phyloP scores from a whole-genome alignment of 2,113 vertebrate species.

The Parotia lawesii region DNA sequence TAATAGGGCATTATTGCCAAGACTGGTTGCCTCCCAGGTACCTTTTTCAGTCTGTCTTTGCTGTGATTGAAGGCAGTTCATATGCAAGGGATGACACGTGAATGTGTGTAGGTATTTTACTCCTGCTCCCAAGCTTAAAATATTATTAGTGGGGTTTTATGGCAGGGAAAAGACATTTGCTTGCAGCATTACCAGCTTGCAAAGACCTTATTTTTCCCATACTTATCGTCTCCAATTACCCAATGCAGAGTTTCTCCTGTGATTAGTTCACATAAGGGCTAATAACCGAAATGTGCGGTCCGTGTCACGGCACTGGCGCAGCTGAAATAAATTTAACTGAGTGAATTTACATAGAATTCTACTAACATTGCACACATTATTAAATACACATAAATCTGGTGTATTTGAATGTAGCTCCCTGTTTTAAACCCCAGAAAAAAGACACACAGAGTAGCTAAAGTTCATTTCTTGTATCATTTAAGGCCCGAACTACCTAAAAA shows the following conservation, averaged over 20 bases:
- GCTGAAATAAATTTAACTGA: conserved; percentile 26
- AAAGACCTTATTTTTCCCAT: conserved; percentile 11
- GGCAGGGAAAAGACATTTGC: conserved; percentile 14
- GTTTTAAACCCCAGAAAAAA: conserved; percentile 1
- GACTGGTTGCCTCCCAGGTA: background rate
- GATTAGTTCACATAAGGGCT: conserved; percentile 27
- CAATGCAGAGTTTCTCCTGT: background rate
- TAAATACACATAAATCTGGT: background rate
- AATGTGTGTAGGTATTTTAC: background rate
- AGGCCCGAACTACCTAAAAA: background rate
- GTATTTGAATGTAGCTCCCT: background rate
- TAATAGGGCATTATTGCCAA: background rate
- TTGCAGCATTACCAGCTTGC: background rate
- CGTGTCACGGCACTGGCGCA: background rate
- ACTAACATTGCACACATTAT: background rate
- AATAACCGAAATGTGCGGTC: conserved; percentile 27
- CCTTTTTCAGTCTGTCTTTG: background rate
- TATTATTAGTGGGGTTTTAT: conserved; percentile 5
- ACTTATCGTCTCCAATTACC: background rate
- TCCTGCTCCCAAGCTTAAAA: conserved; percentile 1
- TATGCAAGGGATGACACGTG: background rate
- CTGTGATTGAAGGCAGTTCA: background rate
- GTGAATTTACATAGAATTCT: conserved; percentile 29
- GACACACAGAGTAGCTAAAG: background rate
- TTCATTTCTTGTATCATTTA: conserved; percentile 33